A percentile compares a stretch with the other conserved stretches of the same genome.
These are phyloP conservation scores for Oreocharis arfaki DNA, from an alignment of 2,113 vertebrate species.

Conservation along the genomic window DNA sequence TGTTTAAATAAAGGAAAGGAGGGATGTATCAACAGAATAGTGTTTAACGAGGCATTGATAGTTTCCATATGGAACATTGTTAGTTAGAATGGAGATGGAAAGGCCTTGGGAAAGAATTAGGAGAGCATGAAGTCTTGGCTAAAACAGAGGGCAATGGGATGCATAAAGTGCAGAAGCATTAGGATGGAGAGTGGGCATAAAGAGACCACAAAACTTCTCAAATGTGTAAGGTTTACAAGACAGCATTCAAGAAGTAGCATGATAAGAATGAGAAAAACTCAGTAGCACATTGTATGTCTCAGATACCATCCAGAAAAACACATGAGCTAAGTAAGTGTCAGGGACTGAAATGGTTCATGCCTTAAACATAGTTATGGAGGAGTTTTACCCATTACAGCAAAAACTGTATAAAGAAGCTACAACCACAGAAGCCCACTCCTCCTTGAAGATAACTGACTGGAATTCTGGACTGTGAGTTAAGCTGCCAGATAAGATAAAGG, in stretches of 20 bases:
- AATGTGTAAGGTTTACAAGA: neutral
- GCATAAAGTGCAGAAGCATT: neutral
- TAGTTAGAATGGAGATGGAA: neutral
- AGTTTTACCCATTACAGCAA: neutral
- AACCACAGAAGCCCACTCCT: neutral
- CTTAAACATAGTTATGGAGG: neutral
- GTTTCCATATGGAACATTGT: neutral
- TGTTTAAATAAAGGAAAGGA: neutral
- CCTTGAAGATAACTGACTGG: neutral
- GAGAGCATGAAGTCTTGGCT: neutral
- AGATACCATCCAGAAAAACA: neutral
- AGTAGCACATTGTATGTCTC: neutral
- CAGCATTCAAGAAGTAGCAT: neutral
- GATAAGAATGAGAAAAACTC: neutral
- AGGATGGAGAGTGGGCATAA: neutral
- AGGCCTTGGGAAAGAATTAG: neutral
- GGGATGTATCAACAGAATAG: neutral
- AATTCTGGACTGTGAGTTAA: neutral
- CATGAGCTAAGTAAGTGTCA: neutral
- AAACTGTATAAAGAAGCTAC: neutral
- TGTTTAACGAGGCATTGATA: neutral
- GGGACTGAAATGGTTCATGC: neutral
- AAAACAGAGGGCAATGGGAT: neutral
- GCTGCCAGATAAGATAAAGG: neutral
- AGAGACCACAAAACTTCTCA: fast-evolving